phyloP scores from a whole-genome alignment of 1,140 invertebrate species.

The Cydia strobilella region DNA sequence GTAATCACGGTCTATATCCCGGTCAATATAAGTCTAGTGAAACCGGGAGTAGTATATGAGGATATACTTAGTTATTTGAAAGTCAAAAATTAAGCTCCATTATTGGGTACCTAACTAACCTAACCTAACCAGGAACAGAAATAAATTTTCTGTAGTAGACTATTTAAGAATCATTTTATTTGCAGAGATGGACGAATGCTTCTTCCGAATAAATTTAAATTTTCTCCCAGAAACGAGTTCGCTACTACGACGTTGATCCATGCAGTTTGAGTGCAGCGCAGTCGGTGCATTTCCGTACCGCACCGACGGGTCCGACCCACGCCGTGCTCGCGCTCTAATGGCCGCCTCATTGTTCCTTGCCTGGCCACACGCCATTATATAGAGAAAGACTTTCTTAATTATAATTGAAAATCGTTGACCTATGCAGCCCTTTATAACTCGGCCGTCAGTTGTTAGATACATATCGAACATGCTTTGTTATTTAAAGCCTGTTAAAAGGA shows the following conservation, averaged over 20 bases:
- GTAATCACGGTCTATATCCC: too few species aligned
- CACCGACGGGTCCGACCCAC: slow-evolving; percentile 13
- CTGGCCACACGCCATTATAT: not conserved
- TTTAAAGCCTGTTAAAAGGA: not conserved
- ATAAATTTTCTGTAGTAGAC: too few species aligned
- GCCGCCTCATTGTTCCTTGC: slow-evolving; percentile 12
- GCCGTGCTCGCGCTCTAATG: not conserved
- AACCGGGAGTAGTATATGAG: too few species aligned
- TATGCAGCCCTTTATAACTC: not conserved
- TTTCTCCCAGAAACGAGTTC: not conserved
- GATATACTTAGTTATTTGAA: too few species aligned
- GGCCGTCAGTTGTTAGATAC: slow-evolving; percentile 2
- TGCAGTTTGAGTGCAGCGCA: slow-evolving; percentile 24
- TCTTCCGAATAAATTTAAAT: not conserved
- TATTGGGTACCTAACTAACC: too few species aligned
- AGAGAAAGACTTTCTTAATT: slow-evolving; percentile 32
- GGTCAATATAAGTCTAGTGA: too few species aligned
- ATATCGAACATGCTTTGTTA: slow-evolving; percentile 2
- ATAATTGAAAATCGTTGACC: slow-evolving; percentile 24
- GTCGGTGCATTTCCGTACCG: slow-evolving; percentile 26
- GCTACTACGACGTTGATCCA: slow-evolving; percentile 17
- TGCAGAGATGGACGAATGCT: not conserved
- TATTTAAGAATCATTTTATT: not conserved
- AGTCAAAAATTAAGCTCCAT: too few species aligned
- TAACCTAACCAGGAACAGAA: too few species aligned